phyloP scores from a whole-genome alignment of 2,113 vertebrate genomes.

The western clawed frog (Xenopus tropicalis) region UCB_Xtro_10.0 CM004452.2:17268001-17268500 shows the following conservation, averaged over 20 bases:
- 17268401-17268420: conserved; percentile 67
- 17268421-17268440: conserved; percentile 32
- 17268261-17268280: conserved; percentile 60
- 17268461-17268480: background rate
- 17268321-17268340: conserved; percentile 50
- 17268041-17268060: conserved; percentile 2
- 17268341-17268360: conserved; percentile 82
- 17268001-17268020: too few relatives aligned
- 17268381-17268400: conserved; percentile 77
- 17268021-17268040: too few relatives aligned
- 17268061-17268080: conserved; percentile 23
- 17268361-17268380: conserved; percentile 57
- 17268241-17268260: conserved; percentile 68
- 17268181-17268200: conserved; percentile 73
- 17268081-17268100: conserved; percentile 7
- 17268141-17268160: conserved; percentile 59
- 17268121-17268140: conserved; percentile 22
- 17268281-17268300: conserved; percentile 47
- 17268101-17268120: conserved; percentile 1
- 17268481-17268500: background rate
- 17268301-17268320: conserved; percentile 76
- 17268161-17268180: conserved; percentile 75
- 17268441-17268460: conserved; percentile 60
- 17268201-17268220: conserved; percentile 64
- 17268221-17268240: conserved; percentile 52